Conservation (phyloP, 1,140 invertebrate genomes). For the Dendrolimus kikuchii region DNA sequence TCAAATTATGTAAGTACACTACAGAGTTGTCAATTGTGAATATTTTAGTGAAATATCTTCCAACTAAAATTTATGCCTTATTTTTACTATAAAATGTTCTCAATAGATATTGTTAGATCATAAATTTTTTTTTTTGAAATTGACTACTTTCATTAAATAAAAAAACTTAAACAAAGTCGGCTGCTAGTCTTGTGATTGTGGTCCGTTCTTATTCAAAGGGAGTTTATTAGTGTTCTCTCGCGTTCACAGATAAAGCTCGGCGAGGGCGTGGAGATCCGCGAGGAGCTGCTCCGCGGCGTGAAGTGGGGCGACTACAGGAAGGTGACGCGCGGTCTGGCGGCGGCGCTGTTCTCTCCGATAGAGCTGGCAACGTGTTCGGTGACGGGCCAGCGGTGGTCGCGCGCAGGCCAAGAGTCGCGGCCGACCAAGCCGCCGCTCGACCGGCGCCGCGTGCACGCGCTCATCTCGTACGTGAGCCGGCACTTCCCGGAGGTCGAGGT, state of each 20-base stretch:
- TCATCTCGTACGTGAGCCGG: slow-evolving; percentile 81
- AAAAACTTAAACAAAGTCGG: too few relatives aligned
- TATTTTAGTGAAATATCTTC: too few relatives aligned
- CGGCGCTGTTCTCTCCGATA: slow-evolving; percentile 81
- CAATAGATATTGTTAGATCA: too few relatives aligned
- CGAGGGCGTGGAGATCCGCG: slow-evolving; percentile 80
- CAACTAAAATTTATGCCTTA: too few relatives aligned
- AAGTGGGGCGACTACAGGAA: slow-evolving; percentile 84
- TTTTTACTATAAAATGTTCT: too few relatives aligned
- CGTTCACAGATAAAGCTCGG: slow-evolving; percentile 77
- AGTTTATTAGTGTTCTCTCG: not conserved
- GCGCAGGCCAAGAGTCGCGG: slow-evolving; percentile 78
- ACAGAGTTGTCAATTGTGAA: too few relatives aligned
- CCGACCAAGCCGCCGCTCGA: slow-evolving; percentile 82
- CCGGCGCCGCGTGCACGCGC: slow-evolving; percentile 80
- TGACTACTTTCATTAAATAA: too few relatives aligned
- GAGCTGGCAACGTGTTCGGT: slow-evolving; percentile 82
- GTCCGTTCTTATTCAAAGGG: too few relatives aligned
- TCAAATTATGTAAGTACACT: too few relatives aligned
- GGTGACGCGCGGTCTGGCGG: slow-evolving; percentile 79
- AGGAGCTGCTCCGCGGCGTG: slow-evolving; percentile 78
- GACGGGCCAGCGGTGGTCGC: slow-evolving; percentile 82
- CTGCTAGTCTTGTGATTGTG: too few relatives aligned
- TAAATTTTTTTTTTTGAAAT: too few relatives aligned
- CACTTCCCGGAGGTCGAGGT: slow-evolving; percentile 82